These are phyloP conservation scores for Trilocha varians DNA, from an alignment of 2,888 invertebrate species.

Conservation along the genomic window DNA sequence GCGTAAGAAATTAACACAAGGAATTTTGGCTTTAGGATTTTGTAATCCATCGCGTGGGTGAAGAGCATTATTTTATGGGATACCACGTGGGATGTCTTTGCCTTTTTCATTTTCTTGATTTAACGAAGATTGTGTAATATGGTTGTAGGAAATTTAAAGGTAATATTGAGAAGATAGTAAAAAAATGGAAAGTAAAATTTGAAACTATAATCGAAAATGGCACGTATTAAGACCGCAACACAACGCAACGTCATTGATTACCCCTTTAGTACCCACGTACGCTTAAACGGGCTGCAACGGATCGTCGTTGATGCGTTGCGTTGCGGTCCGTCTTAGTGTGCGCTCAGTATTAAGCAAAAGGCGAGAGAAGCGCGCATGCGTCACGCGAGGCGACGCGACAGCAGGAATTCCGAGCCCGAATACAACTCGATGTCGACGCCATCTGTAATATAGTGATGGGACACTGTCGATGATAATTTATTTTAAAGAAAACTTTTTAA, in stretches of 20 bases:
- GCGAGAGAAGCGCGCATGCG: slow-evolving; percentile 29
- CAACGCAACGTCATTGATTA: too few relatives aligned
- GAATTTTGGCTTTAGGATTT: slow-evolving; percentile 1
- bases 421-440: slow-evolving; percentile 62
- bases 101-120: neutral
- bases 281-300: too few relatives aligned
- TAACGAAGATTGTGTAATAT: too few relatives aligned
- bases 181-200: too few relatives aligned
- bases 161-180: too few relatives aligned
- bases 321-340: too few relatives aligned
- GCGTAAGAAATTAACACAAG: neutral
- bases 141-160: too few relatives aligned
- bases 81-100: slow-evolving; percentile 8
- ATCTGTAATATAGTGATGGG: slow-evolving; percentile 50
- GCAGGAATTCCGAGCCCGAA: slow-evolving; percentile 55
- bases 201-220: too few relatives aligned
- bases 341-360: too few relatives aligned
- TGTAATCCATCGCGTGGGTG: neutral
- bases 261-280: too few relatives aligned
- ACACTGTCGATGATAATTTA: slow-evolving; percentile 16
- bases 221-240: too few relatives aligned
- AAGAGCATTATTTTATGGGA: neutral
- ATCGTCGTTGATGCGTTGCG: too few relatives aligned
- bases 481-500: neutral
- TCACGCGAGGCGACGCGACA: slow-evolving; percentile 48